Evolutionary conservation across 2,113 vertebrate genomes (phyloP).

Genomic region (Cyanoderma ruficeps): DNA sequence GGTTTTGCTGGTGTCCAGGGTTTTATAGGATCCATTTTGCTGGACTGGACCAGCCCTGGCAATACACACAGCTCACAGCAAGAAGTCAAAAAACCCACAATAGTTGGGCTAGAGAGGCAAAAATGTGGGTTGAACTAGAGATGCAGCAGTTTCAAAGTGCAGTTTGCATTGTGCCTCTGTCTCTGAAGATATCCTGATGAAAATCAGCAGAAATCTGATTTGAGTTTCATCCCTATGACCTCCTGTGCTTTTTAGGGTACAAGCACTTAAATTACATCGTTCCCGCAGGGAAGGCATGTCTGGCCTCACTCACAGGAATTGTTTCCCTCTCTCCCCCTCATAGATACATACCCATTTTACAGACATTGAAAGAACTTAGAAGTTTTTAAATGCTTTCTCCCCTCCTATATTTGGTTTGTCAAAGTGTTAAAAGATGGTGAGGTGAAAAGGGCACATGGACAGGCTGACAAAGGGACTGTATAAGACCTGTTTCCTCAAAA

Average conservation of each 20-base stretch:
- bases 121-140: background rate
- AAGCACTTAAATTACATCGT: background rate
- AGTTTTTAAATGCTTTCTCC: background rate
- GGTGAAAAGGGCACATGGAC: background rate
- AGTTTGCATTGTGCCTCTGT: background rate
- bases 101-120: background rate
- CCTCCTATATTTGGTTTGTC: background rate
- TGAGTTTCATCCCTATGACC: background rate
- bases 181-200: background rate
- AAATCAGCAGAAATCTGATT: background rate
- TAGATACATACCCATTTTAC: background rate
- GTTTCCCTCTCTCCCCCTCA: background rate
- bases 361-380: background rate
- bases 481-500: background rate
- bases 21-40: too few relatives aligned
- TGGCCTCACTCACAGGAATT: background rate
- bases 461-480: background rate
- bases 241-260: background rate
- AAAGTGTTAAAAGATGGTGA: background rate
- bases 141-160: background rate
- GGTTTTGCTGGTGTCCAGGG: background rate
- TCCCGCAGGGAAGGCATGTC: background rate
- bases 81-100: background rate
- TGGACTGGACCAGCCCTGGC: background rate
- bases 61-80: background rate